Conservation (phyloP, 1,140 invertebrate species). For the Panulirus ornatus region DNA sequence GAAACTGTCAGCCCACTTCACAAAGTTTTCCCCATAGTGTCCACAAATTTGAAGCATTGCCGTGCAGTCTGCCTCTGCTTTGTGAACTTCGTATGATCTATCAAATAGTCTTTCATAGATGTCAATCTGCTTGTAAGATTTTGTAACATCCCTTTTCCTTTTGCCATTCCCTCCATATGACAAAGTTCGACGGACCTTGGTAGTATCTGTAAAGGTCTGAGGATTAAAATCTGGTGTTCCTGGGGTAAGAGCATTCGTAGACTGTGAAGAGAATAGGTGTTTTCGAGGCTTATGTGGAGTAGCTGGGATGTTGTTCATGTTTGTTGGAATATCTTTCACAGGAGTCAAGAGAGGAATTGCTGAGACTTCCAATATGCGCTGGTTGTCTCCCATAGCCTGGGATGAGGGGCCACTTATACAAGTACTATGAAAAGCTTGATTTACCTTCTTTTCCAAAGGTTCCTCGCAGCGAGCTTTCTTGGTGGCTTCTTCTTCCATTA, state of each 20-base stretch:
- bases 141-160: slow-evolving; percentile 16
- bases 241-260: background rate
- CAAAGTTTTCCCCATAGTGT: slow-evolving; percentile 58
- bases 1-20: slow-evolving; percentile 61
- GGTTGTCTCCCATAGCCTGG: background rate
- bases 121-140: slow-evolving; percentile 40
- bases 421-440: too few species aligned
- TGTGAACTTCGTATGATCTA: slow-evolving; percentile 34
- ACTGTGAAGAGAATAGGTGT: background rate
- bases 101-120: slow-evolving; percentile 58
- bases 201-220: slow-evolving; percentile 10
- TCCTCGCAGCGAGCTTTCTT: background rate
- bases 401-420: background rate
- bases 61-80: slow-evolving; percentile 44
- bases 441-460: background rate
- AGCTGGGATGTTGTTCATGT: background rate
- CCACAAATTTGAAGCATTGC: slow-evolving; percentile 61
- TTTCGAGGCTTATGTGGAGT: slow-evolving; percentile 34
- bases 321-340: slow-evolving; percentile 31
- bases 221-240: slow-evolving; percentile 9
- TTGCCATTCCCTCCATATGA: slow-evolving; percentile 25
- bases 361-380: slow-evolving; percentile 24
- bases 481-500: background rate
- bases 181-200: slow-evolving; percentile 27
- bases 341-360: slow-evolving; percentile 34